phyloP scores from a whole-genome alignment of 2,797 vertebrate genomes.

The Spheniscus humboldti region DNA sequence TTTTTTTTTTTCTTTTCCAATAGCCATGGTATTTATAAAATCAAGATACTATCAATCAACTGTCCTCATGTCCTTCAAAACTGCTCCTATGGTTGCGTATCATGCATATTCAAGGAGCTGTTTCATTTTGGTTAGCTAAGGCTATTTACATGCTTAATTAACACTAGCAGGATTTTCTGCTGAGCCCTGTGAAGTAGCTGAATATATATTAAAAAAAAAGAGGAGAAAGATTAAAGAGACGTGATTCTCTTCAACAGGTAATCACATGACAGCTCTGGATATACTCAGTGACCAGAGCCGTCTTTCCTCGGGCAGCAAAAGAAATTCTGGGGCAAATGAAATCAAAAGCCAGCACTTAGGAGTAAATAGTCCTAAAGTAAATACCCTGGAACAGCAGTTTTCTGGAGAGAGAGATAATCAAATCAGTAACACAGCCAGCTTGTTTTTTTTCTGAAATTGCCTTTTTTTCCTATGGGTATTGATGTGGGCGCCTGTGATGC shows the following conservation, averaged over 20 bases:
- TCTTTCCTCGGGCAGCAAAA: not conserved
- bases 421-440: not conserved
- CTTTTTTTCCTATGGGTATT: not conserved
- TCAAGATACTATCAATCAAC: not conserved
- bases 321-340: not conserved
- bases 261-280: not conserved
- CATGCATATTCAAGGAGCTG: not conserved
- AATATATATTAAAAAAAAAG: not conserved
- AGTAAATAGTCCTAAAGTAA: not conserved
- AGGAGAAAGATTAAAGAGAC: not conserved
- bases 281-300: not conserved
- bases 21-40: not conserved
- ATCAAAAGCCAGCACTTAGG: not conserved
- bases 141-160: not conserved
- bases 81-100: not conserved
- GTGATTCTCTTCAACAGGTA: not conserved
- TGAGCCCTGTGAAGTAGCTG: not conserved
- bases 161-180: not conserved
- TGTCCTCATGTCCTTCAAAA: not conserved
- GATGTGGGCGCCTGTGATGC: fast-evolving
- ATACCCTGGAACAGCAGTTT: not conserved
- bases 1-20: not conserved
- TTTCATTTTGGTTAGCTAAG: not conserved
- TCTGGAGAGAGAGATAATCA: not conserved
- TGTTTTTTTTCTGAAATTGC: not conserved